Base-by-base conservation (phyloP, 2,888 invertebrate genomes). In the Alviniconcha strummeri region DNA sequence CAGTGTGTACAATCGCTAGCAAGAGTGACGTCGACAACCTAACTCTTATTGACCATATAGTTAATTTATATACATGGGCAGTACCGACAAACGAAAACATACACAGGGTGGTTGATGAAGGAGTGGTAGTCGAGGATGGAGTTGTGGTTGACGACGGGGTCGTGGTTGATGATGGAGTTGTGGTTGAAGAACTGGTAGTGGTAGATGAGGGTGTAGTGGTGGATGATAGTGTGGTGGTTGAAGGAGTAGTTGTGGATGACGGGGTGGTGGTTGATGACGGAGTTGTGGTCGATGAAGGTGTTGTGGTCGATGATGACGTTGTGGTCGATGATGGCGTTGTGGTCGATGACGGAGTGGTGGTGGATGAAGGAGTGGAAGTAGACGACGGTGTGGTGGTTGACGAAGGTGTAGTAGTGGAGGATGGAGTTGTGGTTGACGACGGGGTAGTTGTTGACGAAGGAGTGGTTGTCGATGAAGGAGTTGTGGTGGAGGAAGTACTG, bases 371-470 rank as follows among this genome's bases (percentile, higher is more conserved):
- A 6, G 57, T 76, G 57, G 76, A 19, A 4, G 76, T 76, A 9
- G 57, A 76, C n/a, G 76, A 76, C 15, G 56, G 76, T 5, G 76
- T 76, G n/a, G 69, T 69, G 13, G 69, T 69, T n/a, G 69, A 69
- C 6, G 69, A 17, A 1, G 69, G n/a, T 11, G 69, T 69, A 1
- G 69, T 69, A 17, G 69, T 69, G 2, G 69, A 69, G 9, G 69
- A 69, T 15, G 69, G 69, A n/a, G n/a, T 69, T 11, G 69, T 69
- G n/a, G 69, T 17, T 6, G 69, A 13, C 17, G 69, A 69, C 7
- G n/a, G 69, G n/a, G 17, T 69, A 11, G 69, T 5, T 17, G 69
- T 5, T 17, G 69, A 69, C 15, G 69, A 13, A 11, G n/a, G 5
- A 17, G 69, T 69, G 8, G 69, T 69, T 17, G 8, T 8, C 13